Evolutionary conservation across 2,888 invertebrate genomes (phyloP).

Genomic region (Myathropa florea): DNA sequence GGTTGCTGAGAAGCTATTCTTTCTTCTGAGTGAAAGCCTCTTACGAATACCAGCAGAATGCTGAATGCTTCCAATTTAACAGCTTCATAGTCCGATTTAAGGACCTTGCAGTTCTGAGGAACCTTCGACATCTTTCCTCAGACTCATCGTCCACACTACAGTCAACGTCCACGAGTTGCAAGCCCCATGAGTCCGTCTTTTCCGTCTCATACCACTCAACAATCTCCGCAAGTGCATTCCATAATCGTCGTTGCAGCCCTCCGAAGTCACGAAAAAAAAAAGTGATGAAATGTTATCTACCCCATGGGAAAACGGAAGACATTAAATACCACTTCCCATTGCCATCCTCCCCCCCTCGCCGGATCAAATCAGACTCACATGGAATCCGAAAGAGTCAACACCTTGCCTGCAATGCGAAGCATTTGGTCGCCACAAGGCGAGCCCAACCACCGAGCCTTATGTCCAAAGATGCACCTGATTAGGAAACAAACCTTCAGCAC

Average conservation of each 20-base stretch:
- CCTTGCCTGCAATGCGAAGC: slow-evolving; percentile 28
- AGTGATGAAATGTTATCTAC: not conserved
- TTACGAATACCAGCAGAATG: too few relatives aligned
- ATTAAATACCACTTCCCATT: slow-evolving; percentile 1
- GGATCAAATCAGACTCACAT: slow-evolving; percentile 1
- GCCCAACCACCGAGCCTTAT: slow-evolving; percentile 40
- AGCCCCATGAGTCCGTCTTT: too few relatives aligned
- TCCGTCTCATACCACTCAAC: too few relatives aligned
- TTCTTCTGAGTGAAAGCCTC: too few relatives aligned
- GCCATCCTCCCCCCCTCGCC: not conserved
- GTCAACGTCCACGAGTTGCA: too few relatives aligned
- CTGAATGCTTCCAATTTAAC: too few relatives aligned
- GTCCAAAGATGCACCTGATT: slow-evolving; percentile 66
- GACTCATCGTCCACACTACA: too few relatives aligned
- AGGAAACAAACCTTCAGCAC: slow-evolving; percentile 42
- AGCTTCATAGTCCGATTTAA: too few relatives aligned
- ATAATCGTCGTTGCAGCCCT: not conserved
- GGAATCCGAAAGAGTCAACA: slow-evolving; percentile 36
- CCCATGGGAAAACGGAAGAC: slow-evolving; percentile 6
- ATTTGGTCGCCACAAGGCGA: slow-evolving; percentile 41
- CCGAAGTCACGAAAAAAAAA: not conserved
- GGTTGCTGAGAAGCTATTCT: too few relatives aligned
- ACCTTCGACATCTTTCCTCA: too few relatives aligned
- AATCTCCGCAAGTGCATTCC: too few relatives aligned
- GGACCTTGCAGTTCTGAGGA: too few relatives aligned